Evolutionary conservation across 2,113 vertebrate species (phyloP), one percentile per base, ranked within the genome.

Genomic region (Riparia riparia): DNA sequence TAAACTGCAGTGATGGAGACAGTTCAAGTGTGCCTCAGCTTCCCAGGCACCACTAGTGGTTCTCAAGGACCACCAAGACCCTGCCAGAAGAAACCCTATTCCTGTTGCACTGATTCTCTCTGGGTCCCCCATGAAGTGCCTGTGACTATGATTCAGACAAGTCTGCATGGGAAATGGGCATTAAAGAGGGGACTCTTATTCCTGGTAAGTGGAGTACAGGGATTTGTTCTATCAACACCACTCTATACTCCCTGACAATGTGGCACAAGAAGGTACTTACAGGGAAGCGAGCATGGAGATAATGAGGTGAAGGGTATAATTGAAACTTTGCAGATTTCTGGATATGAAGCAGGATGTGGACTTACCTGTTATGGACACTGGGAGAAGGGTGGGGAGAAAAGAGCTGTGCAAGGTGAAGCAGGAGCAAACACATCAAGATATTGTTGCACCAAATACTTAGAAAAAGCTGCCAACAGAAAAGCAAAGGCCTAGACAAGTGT

Each of bases 361-460:
- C 12, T 71, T 41, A 39, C 4, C 45, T 45, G 77, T 13, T 32
- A 78, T 0, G 78, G 64, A 74, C 47, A 56, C 2, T 13, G 14
- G 28, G 34, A 86, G 17, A 82, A 8, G 17, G 18, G 1, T 54
- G 26, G 26, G 71, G 18, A 44, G 17, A 53, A 34, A 90, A 90
- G 21, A 90, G 18, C 28, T 32, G 9, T 41, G 13, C 41, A 76
- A 76, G 13, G 24, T 49, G 34, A 54, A 1, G 6, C 9, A 22
- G 45, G 19, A 82, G 15, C 31, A 71, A 82, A n/a, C 3, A 2
- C 0, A 0, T 24, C 32, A 31, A 50, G 28, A 34, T 26, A n/a
- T 2, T 44, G 49, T 72, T 56, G 42, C 9, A 61, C 3, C 31
- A 85, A 21, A 53, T 56, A 56, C 13, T 64, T 16, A 32, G 42